Evolutionary conservation across 2,888 invertebrate species (phyloP), one percentile per base, ranked within the genome.

Genomic region (Pseudococcus jackbeardsleyi): DNA sequence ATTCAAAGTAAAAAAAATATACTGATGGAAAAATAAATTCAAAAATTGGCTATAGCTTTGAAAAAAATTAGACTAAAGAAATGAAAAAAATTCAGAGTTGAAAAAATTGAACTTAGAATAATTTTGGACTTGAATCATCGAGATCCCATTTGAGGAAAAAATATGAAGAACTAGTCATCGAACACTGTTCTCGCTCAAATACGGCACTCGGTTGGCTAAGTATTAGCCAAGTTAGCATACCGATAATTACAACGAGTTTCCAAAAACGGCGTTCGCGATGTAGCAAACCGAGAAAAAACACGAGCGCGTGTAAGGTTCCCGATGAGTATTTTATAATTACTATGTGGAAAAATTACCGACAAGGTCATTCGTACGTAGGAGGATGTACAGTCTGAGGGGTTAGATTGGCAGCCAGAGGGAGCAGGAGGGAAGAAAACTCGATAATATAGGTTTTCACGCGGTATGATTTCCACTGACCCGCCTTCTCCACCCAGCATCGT

Each of bases 241-340:
- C 42, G 26, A 42, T 42, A 42, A 42, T 54, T n/a, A 54, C n/a
- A n/a, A 64, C 64, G 64, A 64, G 72, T 33, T 17, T 39, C 72
- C 72, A 72, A 68, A 68, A 68, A 26, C 68, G 68, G 68, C 5
- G 26, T 19, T 46, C 46, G 12, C 48, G 48, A n/a, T 22, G 9
- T n/a, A 5, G 11, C 26, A 17, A 33, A 33, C 15, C 33, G 72
- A 72, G 72, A 33, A 72, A 72, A 72, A 22, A 64, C 64, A 64
- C 68, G 68, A 22, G 72, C 72, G 15, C 33, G 72, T 72, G 33
- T 72, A 72, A 33, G 72, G 33, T 72, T 72, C 72, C 72, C 72
- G 72, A 33, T 72, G 72, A 72, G 72, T 33, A 72, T 72, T 72
- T 72, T 72, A 72, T 72, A 72, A 72, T 72, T 72, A 72, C 72